Base-by-base conservation (phyloP, 2,113 vertebrate genomes). In the Nycticryphes semicollaris region DNA sequence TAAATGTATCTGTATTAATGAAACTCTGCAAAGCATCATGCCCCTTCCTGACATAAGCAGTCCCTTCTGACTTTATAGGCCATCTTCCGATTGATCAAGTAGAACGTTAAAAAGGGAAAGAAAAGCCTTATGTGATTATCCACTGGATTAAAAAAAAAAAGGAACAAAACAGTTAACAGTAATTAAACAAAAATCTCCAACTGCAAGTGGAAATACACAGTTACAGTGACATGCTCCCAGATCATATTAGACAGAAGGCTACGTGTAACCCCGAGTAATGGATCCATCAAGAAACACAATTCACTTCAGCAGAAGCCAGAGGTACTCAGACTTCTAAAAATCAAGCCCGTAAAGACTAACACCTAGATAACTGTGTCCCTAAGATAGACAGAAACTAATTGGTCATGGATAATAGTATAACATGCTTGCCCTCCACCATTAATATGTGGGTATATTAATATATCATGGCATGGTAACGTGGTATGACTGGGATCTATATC, bases 361-460 rank as follows among this genome's bases (percentile, higher is more conserved):
- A 88, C 89, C 84, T 94, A 87, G 93, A 84, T 70, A 93, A 92
- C 41, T 91, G 62, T 74, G 87, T 96, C 91, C 87, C 57, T 81
- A 94, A 90, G 82, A 96, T 11, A 90, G 93, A 72, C 77, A 95
- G 95, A 84, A 97, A 89, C 96, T 96, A 97, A 97, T 97, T 97
- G 96, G 91, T 97, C 96, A 95, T 97, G 96, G 97, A 94, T 95
- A 96, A 95, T 96, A 96, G 96, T 96, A 84, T 57, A 96, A 53
- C 83, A 81, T 94, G 91, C 95, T 97, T 94, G 90, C 95, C 87
- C 93, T 97, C 93, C 30, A 16, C 92, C 90, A 95, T 96, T 95
- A 97, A 90, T 97, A 95, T n/a, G 54, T 59, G 59, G 81, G 75
- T 92, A 79, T 95, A 95, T 96, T 97, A 97, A 97, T 96, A 97